These are phyloP conservation scores for Phortica magna DNA, from an alignment of 2,888 invertebrate genomes.

Conservation along the genomic window DNA sequence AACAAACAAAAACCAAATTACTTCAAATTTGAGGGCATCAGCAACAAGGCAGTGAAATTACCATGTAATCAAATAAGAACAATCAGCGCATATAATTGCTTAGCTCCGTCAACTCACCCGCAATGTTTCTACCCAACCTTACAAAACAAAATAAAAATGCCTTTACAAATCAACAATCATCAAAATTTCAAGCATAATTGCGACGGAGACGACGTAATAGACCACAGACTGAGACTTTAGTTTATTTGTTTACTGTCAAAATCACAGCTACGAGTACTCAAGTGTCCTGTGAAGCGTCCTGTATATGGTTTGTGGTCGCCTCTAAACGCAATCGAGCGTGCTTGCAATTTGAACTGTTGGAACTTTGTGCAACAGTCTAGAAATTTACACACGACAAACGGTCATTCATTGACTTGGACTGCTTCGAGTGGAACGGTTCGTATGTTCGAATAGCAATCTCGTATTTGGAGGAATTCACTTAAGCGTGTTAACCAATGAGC, in stretches of 20 bases:
- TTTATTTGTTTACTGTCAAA: slow-evolving; percentile 56
- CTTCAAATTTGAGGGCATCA: slow-evolving; percentile 15
- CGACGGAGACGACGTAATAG: slow-evolving; percentile 12
- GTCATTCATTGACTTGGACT: neutral
- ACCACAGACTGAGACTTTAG: slow-evolving; percentile 37
- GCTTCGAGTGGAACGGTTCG: neutral
- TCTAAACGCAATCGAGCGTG: slow-evolving; percentile 62
- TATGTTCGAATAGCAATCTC: neutral
- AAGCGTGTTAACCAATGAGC: slow-evolving; percentile 49
- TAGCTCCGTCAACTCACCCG: slow-evolving; percentile 33
- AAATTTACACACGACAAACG: neutral
- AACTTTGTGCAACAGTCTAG: neutral
- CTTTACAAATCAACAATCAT: slow-evolving; percentile 57
- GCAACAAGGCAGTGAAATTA: slow-evolving; percentile 50
- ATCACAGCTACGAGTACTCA: slow-evolving; percentile 47
- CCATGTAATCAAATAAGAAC: slow-evolving; percentile 69
- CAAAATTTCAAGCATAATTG: slow-evolving; percentile 68
- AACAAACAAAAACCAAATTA: slow-evolving; percentile 31
- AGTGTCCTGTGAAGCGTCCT: slow-evolving; percentile 25
- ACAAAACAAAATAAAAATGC: slow-evolving; percentile 2
- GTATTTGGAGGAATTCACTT: slow-evolving; percentile 54
- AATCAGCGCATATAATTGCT: slow-evolving; percentile 69
- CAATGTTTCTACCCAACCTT: neutral
- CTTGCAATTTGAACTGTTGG: slow-evolving; percentile 20
- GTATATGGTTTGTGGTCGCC: slow-evolving; percentile 57